Conservation (phyloP, 1,140 invertebrate species). For the Drosophila prosaltans region DNA sequence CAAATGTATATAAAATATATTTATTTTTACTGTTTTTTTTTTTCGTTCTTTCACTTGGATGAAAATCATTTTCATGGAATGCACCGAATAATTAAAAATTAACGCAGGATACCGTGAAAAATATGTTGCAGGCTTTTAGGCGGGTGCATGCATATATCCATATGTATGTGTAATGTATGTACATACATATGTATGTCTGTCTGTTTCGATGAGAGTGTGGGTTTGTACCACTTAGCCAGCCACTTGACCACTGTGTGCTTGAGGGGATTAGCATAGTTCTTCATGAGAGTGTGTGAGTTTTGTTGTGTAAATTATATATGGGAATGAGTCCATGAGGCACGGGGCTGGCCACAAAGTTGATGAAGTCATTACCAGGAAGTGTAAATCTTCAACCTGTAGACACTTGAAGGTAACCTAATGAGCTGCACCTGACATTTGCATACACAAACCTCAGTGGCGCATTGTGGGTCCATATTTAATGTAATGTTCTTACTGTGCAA, state of each 20-base stretch:
- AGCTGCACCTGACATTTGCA: conserved; percentile 3
- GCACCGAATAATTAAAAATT: conserved; percentile 62
- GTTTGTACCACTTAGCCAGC: neutral
- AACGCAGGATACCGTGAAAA: conserved; percentile 43
- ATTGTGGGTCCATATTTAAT: too few relatives aligned
- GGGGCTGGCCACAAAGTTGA: neutral
- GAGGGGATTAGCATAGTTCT: conserved; percentile 41
- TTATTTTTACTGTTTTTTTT: conserved; percentile 18
- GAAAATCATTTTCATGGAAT: conserved; percentile 34
- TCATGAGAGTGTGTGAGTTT: neutral
- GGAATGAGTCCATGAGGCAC: neutral
- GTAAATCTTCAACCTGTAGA: neutral
- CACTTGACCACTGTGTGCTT: conserved; percentile 15
- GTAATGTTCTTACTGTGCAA: too few relatives aligned
- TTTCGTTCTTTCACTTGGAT: conserved; percentile 10
- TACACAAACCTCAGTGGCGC: too few relatives aligned
- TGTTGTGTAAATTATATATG: neutral
- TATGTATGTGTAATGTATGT: neutral
- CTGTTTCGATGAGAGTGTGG: neutral
- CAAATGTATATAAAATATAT: neutral
- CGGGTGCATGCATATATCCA: conserved; percentile 15
- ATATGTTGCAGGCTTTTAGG: conserved; percentile 40
- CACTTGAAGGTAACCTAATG: conserved; percentile 6
- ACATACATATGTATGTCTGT: neutral
- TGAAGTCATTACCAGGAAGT: conserved; percentile 4